A percentile compares a stretch with the other conserved stretches of the same genome.
Evolutionary conservation across 92 coral and sea anemone species (phyloP).

Genomic region (Palythoa caribaeorum): DNA sequence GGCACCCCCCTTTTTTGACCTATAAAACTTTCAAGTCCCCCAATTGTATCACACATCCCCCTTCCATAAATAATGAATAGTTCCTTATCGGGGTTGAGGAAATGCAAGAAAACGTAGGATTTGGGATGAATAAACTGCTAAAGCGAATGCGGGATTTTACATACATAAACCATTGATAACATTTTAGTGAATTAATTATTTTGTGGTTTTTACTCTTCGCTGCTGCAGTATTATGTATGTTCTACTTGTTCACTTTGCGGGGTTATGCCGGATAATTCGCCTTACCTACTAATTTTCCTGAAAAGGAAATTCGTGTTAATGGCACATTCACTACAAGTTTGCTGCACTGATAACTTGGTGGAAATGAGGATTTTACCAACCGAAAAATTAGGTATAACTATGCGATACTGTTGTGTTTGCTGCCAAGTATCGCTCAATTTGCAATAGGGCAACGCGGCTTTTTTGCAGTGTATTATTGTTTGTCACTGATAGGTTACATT

Average conservation of each 20-base stretch:
- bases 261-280: background rate
- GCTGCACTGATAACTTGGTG: background rate
- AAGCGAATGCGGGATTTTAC: background rate
- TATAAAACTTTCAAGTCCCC: too few species aligned
- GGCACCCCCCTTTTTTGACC: too few species aligned
- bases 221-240: background rate
- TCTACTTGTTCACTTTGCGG: background rate
- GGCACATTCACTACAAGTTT: background rate
- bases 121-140: background rate
- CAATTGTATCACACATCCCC: too few species aligned
- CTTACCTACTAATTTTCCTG: background rate
- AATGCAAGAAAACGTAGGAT: background rate
- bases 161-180: background rate
- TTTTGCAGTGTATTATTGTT: too few species aligned
- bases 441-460: background rate
- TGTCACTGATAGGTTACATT: too few species aligned
- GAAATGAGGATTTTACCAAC: background rate
- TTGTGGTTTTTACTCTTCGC: background rate
- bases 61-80: too few species aligned
- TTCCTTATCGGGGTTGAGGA: background rate
- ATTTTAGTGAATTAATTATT: background rate
- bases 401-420: background rate
- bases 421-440: background rate
- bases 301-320: background rate
- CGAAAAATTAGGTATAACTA: background rate